Base-by-base conservation (phyloP, 2,113 vertebrate genomes). In the Pica pica region DNA sequence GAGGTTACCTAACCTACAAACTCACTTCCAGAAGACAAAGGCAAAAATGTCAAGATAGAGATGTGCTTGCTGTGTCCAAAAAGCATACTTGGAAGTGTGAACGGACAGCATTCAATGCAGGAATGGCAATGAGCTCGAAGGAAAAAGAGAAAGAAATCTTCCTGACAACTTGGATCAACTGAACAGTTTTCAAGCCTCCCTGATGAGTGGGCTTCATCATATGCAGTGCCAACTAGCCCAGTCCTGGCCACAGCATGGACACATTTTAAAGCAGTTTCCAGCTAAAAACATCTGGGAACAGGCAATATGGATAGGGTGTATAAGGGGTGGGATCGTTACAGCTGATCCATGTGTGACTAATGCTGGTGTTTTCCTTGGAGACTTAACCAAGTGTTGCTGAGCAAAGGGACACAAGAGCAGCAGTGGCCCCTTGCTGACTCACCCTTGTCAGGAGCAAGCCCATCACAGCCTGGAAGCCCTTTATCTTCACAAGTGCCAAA, bases 201-300 rank as follows among this genome's bases (percentile, higher is more conserved):
- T 57, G 30, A 21, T 22, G 39, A 65, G 13, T 7, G n/a, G 46
- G 17, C 55, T 84, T 67, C 74, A 70, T 47, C 47, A 50, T 39
- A 44, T 2, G 46, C 74, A 84, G 31, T 11, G 30, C 64, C 84
- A 77, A 9, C 56, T 18, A 75, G 35, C n/a, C 16, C 41, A 22
- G 44, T 30, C 44, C 53, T 4, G 2, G 52, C 44, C 60, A 61
- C 23, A 75, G 67, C 11, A n/a, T 2, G 30, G 33, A 57, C 63
- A 46, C 1, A 1, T 75, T 83, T 74, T 70, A 39, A 74, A 86
- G 42, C 1, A 70, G 33, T 13, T 90, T 49, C 37, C 69, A 78
- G 85, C 64, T 91, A 39, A 63, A 91, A 78, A 6, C 83, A 89
- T 97, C 91, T 96, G 94, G 80, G 85, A 93, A 20, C 14, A 87